A percentile compares a stretch with the other conserved stretches of the same genome.
phyloP scores from a whole-genome alignment of 2,113 vertebrate species.

The Megaceryle maxima region DNA sequence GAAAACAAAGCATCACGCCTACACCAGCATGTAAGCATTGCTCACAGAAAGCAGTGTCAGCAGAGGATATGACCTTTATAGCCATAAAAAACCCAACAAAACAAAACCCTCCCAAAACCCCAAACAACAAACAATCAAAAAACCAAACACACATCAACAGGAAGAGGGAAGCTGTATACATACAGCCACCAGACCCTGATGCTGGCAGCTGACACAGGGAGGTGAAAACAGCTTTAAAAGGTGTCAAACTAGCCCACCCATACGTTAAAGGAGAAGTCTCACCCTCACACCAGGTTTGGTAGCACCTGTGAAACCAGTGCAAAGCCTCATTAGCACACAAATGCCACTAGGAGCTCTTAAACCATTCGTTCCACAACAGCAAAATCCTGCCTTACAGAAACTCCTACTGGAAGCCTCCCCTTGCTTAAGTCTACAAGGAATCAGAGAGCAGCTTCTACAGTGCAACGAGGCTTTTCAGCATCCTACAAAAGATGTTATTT shows the following conservation, averaged over 20 bases:
- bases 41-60: background rate
- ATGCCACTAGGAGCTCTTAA: background rate
- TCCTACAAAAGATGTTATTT: background rate
- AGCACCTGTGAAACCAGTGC: background rate
- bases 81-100: background rate
- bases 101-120: background rate
- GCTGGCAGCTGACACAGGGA: background rate
- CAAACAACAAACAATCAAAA: background rate
- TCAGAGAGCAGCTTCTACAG: background rate
- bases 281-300: background rate
- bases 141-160: background rate
- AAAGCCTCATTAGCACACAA: background rate
- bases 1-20: background rate
- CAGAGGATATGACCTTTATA: background rate
- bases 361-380: background rate
- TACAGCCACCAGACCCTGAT: background rate
- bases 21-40: background rate
- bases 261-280: background rate
- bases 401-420: background rate
- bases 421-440: background rate
- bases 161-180: background rate
- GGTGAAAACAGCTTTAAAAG: background rate
- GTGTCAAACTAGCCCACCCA: background rate
- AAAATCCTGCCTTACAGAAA: background rate
- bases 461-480: background rate